A percentile compares a stretch with the other conserved stretches of the same genome.
phyloP scores from a whole-genome alignment of 2,888 invertebrate species.

The Acleris laterana region DNA sequence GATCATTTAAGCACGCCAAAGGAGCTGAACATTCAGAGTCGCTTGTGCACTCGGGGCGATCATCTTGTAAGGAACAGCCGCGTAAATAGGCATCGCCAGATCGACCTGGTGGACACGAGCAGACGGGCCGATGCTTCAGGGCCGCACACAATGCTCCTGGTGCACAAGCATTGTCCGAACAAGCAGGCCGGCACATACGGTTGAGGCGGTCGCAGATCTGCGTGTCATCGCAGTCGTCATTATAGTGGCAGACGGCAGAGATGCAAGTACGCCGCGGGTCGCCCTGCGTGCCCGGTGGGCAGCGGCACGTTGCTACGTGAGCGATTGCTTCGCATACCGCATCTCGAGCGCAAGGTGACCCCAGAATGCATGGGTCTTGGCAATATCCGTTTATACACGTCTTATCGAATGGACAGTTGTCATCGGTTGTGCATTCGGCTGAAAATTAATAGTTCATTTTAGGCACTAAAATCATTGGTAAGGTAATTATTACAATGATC shows the following conservation, averaged over 20 bases:
- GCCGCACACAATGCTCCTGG: slow-evolving; percentile 90
- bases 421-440: slow-evolving; percentile 92
- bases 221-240: slow-evolving; percentile 93
- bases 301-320: slow-evolving; percentile 92
- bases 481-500: not conserved
- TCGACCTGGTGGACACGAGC: slow-evolving; percentile 90
- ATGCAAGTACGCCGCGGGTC: slow-evolving; percentile 93
- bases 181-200: slow-evolving; percentile 92
- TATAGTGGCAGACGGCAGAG: slow-evolving; percentile 92
- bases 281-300: slow-evolving; percentile 93
- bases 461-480: not conserved
- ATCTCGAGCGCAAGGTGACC: slow-evolving; percentile 90
- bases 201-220: slow-evolving; percentile 94
- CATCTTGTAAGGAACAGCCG: slow-evolving; percentile 67
- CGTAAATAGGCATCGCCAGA: slow-evolving; percentile 91
- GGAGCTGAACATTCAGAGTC: slow-evolving; percentile 91
- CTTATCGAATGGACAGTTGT: slow-evolving; percentile 93
- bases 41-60: slow-evolving; percentile 86
- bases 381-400: slow-evolving; percentile 92
- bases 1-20: slow-evolving; percentile 90
- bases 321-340: slow-evolving; percentile 90
- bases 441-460: slow-evolving; percentile 46
- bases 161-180: slow-evolving; percentile 92
- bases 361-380: slow-evolving; percentile 89
- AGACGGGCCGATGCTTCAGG: slow-evolving; percentile 90